These are phyloP conservation scores for Drosophila merina DNA, from an alignment of 2,888 invertebrate species.

Conservation along the genomic window DNA sequence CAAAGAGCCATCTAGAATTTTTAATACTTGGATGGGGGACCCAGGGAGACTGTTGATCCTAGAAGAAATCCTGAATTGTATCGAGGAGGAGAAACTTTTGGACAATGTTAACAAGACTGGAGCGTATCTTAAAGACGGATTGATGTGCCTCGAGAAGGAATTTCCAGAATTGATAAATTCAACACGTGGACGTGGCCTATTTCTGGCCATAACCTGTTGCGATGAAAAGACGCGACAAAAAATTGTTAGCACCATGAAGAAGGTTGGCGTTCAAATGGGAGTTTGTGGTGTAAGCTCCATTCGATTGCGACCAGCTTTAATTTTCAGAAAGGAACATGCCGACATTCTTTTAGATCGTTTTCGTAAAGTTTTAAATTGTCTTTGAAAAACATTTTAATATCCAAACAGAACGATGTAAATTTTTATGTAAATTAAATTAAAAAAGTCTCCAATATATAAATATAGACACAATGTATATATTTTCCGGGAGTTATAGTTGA, in stretches of 20 bases:
- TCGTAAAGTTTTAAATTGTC: not conserved
- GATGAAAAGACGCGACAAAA: not conserved
- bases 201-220: not conserved
- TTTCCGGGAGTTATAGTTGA: not conserved
- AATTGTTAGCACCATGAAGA: not conserved
- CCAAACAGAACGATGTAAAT: not conserved
- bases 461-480: too few relatives aligned
- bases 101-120: not conserved
- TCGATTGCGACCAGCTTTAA: not conserved
- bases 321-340: not conserved
- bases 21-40: not conserved
- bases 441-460: too few relatives aligned
- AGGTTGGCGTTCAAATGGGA: not conserved
- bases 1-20: not conserved
- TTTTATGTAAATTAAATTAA: not conserved
- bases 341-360: constrained; percentile 1
- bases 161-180: not conserved
- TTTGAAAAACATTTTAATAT: not conserved
- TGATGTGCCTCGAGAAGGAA: not conserved
- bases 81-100: not conserved
- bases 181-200: not conserved
- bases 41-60: not conserved
- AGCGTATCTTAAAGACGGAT: not conserved
- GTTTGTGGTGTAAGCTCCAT: not conserved
- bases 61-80: not conserved